phyloP scores from a whole-genome alignment of 92 coral and sea anemone genomes.

The Plumapathes pennacea region DNA sequence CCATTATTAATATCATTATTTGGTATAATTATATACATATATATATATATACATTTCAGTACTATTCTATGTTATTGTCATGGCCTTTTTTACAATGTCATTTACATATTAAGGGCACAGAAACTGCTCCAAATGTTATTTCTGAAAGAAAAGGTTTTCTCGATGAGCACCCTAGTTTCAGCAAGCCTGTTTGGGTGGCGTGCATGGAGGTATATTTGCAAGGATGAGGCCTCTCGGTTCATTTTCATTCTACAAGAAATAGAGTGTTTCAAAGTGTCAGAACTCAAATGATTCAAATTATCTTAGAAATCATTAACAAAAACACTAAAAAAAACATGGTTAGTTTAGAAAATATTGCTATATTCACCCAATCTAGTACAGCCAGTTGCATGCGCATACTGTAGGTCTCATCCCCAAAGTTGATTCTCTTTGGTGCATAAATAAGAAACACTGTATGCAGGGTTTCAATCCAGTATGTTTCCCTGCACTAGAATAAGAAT shows the following conservation, averaged over 20 bases:
- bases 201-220: constrained; percentile 3
- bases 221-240: background rate
- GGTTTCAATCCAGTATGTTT: constrained; percentile 16
- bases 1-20: too few relatives aligned
- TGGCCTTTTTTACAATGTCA: too few relatives aligned
- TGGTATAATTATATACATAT: too few relatives aligned
- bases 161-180: background rate
- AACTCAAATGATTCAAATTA: too few relatives aligned
- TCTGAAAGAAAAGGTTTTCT: constrained; percentile 1
- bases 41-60: too few relatives aligned
- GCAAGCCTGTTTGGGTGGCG: constrained; percentile 4
- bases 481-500: constrained; percentile 5
- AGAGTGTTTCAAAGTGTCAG: too few relatives aligned
- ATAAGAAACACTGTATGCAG: constrained; percentile 7
- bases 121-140: background rate
- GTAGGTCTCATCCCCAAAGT: constrained; percentile 23
- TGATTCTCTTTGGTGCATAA: constrained; percentile 11
- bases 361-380: constrained; percentile 11
- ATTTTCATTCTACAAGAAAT: constrained; percentile 13
- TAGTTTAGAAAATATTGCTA: too few relatives aligned
- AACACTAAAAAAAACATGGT: too few relatives aligned
- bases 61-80: too few relatives aligned
- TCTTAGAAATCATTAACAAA: too few relatives aligned
- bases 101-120: too few relatives aligned
- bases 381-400: constrained; percentile 7